phyloP scores from a whole-genome alignment of 1,140 invertebrate species.

The Drosophila murphyi region DNA sequence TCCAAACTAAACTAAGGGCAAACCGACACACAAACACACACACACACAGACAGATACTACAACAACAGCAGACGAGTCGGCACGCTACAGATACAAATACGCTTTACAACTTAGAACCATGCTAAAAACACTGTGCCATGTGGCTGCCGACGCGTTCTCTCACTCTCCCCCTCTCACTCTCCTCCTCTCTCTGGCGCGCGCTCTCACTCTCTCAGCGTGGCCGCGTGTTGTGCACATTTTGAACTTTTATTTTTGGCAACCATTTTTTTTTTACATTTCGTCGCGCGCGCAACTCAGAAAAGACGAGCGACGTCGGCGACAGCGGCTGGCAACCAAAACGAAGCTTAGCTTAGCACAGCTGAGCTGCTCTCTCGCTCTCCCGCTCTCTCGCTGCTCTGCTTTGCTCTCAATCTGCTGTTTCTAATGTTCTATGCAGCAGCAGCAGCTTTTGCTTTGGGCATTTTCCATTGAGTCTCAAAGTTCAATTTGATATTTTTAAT shows the following conservation, averaged over 20 bases:
- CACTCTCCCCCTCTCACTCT: slow-evolving; percentile 14
- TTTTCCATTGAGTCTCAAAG: slow-evolving; percentile 78
- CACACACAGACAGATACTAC: slow-evolving; percentile 25
- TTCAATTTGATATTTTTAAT: slow-evolving; percentile 62
- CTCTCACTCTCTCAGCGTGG: slow-evolving; percentile 7
- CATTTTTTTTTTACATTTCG: slow-evolving; percentile 46
- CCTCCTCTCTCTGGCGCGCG: slow-evolving; percentile 22
- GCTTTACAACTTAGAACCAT: slow-evolving; percentile 21
- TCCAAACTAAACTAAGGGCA: slow-evolving; percentile 48
- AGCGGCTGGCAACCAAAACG: slow-evolving; percentile 7
- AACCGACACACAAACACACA: slow-evolving; percentile 38
- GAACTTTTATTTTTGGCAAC: slow-evolving; percentile 74
- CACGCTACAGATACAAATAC: slow-evolving; percentile 39
- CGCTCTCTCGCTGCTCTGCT: background rate
- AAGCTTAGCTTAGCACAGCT: slow-evolving; percentile 27
- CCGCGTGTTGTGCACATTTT: slow-evolving; percentile 59
- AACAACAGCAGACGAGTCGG: slow-evolving; percentile 17
- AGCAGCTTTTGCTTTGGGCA: slow-evolving; percentile 57
- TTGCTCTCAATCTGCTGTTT: slow-evolving; percentile 9
- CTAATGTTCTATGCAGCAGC: slow-evolving; percentile 23
- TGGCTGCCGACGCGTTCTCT: slow-evolving; percentile 9
- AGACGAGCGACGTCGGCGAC: background rate
- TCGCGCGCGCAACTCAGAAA: slow-evolving; percentile 67
- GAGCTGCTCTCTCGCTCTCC: slow-evolving; percentile 7
- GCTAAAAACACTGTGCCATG: slow-evolving; percentile 15